phyloP scores from a whole-genome alignment of 2,113 vertebrate species.

The Boulengeromyrus knoepffleri region DNA sequence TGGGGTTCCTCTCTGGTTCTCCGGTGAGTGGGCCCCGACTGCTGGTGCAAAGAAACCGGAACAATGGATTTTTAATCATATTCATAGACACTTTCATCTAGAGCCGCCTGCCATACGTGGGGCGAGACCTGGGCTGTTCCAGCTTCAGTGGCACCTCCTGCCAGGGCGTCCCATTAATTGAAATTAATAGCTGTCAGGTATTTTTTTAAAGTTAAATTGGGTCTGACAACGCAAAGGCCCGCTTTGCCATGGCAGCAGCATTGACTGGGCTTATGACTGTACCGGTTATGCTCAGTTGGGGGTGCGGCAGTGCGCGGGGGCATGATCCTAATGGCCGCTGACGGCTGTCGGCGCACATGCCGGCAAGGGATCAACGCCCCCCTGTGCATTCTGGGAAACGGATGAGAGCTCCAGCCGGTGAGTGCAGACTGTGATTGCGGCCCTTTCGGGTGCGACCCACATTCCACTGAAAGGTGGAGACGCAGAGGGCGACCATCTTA shows the following conservation, averaged over 20 bases:
- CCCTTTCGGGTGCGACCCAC: constrained; percentile 4
- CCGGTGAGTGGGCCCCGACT: background rate
- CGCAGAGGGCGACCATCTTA: constrained; percentile 23
- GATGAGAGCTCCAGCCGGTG: background rate
- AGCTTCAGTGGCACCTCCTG: background rate
- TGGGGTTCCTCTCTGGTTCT: background rate
- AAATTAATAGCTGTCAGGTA: constrained; percentile 7
- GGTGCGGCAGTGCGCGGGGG: constrained; percentile 10
- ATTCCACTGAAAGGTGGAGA: constrained; percentile 6
- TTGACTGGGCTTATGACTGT: constrained; percentile 22
- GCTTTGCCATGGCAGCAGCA: constrained; percentile 2
- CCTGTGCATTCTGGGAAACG: background rate
- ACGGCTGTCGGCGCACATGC: constrained; percentile 12
- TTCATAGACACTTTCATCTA: background rate
- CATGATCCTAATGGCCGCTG: constrained; percentile 33
- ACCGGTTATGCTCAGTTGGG: constrained; percentile 22
- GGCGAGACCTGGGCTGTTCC: background rate
- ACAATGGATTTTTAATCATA: background rate
- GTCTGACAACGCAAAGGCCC: background rate
- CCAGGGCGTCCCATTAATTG: background rate
- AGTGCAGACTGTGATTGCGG: constrained; percentile 22
- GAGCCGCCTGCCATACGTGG: background rate
- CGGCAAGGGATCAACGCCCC: constrained; percentile 20
- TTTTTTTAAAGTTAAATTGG: constrained; percentile 11
- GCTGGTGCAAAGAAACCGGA: background rate